Base-by-base conservation (phyloP, 2,888 invertebrate species). In the Phasia obesa region DNA sequence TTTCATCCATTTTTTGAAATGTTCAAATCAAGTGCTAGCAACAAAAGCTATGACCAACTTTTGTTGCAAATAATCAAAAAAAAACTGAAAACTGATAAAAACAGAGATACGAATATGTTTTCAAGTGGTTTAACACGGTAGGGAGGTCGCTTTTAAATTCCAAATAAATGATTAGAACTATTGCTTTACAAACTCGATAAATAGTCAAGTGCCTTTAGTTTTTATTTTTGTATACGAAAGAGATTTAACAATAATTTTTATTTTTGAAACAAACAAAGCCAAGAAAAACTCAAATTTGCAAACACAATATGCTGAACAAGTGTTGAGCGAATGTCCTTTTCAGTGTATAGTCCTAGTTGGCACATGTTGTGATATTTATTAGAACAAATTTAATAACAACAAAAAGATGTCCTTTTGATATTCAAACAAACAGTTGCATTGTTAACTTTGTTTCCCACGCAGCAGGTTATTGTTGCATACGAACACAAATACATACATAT, bases 21-120 rank as follows among this genome's bases (percentile, higher is more conserved):
- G n/a, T n/a, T n/a, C n/a, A n/a, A n/a, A n/a, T n/a, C n/a, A n/a
- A n/a, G n/a, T n/a, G n/a, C n/a, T n/a, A n/a, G n/a, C n/a, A n/a
- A n/a, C n/a, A n/a, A n/a, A n/a, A n/a, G n/a, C n/a, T n/a, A n/a
- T 35, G 9, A 35, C 11, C 1, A 35, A 17, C 17, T 65, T 64
- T 71, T 78, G 65, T 79, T 73, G 73, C 73, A 60, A 62, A 60
- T 53, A 60, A n/a, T n/a, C n/a, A n/a, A n/a, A 69, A 70, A 5
- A 11, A 44, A 44, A 47, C 42, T 69, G 53, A 42, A 70, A 47
- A 23, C 4, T 4, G 13, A 15, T 19, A 23, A 19, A 9, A 15
- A 13, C 9, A 31, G 9, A 31, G 31, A 35, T 35, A 11, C 5
- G 7, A 35, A 9, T 53, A 47, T 19, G 25, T 60, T 9, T 47